Percentiles rank a stretch among this genome's conserved stretches.
Evolutionary conservation across 2,888 invertebrate genomes (phyloP).

Genomic region (Aphidoletes aphidimyza): DNA sequence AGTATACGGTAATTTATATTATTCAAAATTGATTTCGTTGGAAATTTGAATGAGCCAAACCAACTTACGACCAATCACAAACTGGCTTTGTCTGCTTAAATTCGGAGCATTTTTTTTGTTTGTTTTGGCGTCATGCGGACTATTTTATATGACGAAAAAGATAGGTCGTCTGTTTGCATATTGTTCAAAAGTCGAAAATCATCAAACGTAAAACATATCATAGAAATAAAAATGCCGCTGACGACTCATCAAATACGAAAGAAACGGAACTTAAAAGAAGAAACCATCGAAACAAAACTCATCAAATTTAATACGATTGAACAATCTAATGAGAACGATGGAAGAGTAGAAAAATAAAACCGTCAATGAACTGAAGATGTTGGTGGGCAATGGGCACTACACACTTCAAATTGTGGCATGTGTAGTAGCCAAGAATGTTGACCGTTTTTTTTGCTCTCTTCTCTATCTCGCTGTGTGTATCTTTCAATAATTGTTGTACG

Average conservation of each 20-base stretch:
- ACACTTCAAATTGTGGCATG: neutral
- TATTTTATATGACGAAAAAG: neutral
- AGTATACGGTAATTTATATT: neutral
- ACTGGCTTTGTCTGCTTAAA: neutral
- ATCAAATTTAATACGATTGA: constrained; percentile 41
- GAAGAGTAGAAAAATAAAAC: neutral
- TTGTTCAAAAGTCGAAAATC: neutral
- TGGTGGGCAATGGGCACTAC: neutral
- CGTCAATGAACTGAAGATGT: neutral
- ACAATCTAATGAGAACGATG: constrained; percentile 25
- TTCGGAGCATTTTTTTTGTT: neutral
- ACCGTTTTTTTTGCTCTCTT: constrained; percentile 20
- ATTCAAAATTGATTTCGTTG: neutral
- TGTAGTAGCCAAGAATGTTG: constrained; percentile 36
- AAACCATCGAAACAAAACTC: constrained; percentile 41
- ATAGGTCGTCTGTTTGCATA: constrained; percentile 1
- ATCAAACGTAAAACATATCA: too few relatives aligned
- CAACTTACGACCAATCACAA: too few relatives aligned
- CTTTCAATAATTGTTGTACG: neutral
- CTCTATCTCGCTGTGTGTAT: too few relatives aligned
- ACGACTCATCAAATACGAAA: neutral
- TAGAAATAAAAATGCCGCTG: too few relatives aligned
- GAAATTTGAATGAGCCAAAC: neutral
- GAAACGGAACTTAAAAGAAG: constrained; percentile 15
- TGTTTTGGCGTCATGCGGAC: neutral